phyloP scores from a whole-genome alignment of 1,140 invertebrate genomes.

The Aethina tumida region DNA sequence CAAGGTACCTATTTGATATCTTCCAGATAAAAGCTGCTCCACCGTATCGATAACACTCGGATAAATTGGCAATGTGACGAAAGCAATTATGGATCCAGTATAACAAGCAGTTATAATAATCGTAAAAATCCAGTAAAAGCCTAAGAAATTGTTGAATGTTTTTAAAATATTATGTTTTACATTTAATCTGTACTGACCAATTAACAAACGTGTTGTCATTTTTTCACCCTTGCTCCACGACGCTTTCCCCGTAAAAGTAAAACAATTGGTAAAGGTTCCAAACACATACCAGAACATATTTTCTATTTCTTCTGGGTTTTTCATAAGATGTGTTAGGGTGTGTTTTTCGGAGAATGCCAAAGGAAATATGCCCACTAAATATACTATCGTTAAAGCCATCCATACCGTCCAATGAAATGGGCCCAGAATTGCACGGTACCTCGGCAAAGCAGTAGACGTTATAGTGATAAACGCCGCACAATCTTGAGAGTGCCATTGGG shows the following conservation, averaged over 20 bases:
- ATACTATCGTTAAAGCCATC: conserved; percentile 55
- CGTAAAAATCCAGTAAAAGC: conserved; percentile 68
- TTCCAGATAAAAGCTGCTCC: conserved; percentile 45
- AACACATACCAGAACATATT: conserved; percentile 75
- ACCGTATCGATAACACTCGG: conserved; percentile 57
- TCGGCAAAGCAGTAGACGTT: conserved; percentile 60
- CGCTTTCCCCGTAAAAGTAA: conserved; percentile 55
- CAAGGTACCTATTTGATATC: conserved; percentile 50
- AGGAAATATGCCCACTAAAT: conserved; percentile 60
- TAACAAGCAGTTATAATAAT: conserved; percentile 71
- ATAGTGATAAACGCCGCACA: conserved; percentile 65
- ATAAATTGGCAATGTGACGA: conserved; percentile 62
- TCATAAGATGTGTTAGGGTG: conserved; percentile 48
- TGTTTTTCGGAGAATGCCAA: conserved; percentile 58
- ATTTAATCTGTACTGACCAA: conserved; percentile 40
- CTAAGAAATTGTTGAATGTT: conserved; percentile 33
- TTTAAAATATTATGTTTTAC: neutral
- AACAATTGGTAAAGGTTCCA: conserved; percentile 70
- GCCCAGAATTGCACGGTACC: conserved; percentile 71
- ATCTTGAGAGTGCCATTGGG: conserved; percentile 52
- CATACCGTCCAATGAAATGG: conserved; percentile 69
- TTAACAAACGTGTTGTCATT: conserved; percentile 53
- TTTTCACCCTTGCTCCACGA: conserved; percentile 59
- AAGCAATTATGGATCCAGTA: conserved; percentile 68
- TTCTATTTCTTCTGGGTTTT: conserved; percentile 56